A percentile compares a stretch with the other conserved stretches of the same genome.
Conservation (phyloP, 2,113 vertebrate species). For the Chrysemys picta region DNA sequence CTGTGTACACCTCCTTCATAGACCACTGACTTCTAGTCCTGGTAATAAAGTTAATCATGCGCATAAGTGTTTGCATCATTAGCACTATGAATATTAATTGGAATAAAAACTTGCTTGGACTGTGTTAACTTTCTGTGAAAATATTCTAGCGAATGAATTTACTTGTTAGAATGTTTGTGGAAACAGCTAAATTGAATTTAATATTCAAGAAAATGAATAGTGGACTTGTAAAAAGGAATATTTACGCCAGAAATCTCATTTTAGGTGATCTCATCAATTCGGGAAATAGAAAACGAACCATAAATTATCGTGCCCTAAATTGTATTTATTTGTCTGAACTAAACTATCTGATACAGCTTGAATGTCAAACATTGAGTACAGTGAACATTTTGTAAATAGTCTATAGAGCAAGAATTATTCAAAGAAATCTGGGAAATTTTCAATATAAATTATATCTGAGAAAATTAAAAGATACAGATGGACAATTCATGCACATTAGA, state of each 20-base stretch:
- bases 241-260: not conserved
- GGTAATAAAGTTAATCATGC: not conserved
- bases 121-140: not conserved
- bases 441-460: not conserved
- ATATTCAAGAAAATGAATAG: not conserved
- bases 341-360: not conserved
- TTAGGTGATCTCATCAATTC: not conserved
- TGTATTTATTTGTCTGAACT: not conserved
- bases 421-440: not conserved
- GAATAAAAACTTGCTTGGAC: not conserved
- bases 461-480: not conserved
- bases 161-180: not conserved
- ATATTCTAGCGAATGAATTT: not conserved
- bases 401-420: not conserved
- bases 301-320: not conserved
- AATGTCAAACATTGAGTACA: not conserved
- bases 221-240: not conserved
- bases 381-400: not conserved
- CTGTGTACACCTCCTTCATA: not conserved
- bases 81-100: not conserved
- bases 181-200: not conserved
- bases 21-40: not conserved
- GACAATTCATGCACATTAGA: not conserved
- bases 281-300: not conserved
- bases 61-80: not conserved